Evolutionary conservation across 2,113 vertebrate species (phyloP), one percentile per base, ranked within the genome.

Genomic region (Pleuronectes platessa): DNA sequence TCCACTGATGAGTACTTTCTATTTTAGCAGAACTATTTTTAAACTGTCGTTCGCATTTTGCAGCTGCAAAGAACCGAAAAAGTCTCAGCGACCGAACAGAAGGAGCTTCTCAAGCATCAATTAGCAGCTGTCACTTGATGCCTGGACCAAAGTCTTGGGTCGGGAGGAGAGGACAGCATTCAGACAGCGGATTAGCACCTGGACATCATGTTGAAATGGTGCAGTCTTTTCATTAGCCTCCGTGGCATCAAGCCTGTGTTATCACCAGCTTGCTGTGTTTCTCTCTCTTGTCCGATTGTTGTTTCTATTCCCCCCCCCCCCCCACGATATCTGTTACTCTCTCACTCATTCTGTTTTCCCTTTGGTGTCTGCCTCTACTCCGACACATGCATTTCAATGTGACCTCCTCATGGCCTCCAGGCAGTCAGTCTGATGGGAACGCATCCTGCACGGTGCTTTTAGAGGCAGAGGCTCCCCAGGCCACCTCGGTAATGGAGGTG

Each of bases 401-500:
- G 87, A 87, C 86, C 87, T 61, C 73, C 73, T 23, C 18, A 31
- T 62, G 75, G 82, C 90, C 89, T 88, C 55, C 73, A 73, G 82
- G 86, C 83, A 63, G 60, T 59, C 79, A 20, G 81, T 73, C 83
- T 79, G 67, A 80, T 61, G 74, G 87, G 83, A 81, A 61, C 54
- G 23, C 64, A 79, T 87, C 80, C 74, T 61, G 84, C 62, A 53
- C 14, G 59, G 76, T 69, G 90, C 90, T 91, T 90, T 92, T 88
- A 90, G 89, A 81, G 79, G 59, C 75, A 62, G 27, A 69, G 35
- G 51, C 73, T 71, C 88, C 89, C 35, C 40, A 0, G 88, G 88
- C 87, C 76, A 82, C 68, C 69, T 54, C 49, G 60, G 81, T 92
- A 90, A 91, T 90, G 85, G 86, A 87, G 72, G 82, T 81, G 67